A percentile compares a stretch with the other conserved stretches of the same genome.
Evolutionary conservation across 2,888 invertebrate genomes (phyloP).

Genomic region (Amphiduros pacificus): DNA sequence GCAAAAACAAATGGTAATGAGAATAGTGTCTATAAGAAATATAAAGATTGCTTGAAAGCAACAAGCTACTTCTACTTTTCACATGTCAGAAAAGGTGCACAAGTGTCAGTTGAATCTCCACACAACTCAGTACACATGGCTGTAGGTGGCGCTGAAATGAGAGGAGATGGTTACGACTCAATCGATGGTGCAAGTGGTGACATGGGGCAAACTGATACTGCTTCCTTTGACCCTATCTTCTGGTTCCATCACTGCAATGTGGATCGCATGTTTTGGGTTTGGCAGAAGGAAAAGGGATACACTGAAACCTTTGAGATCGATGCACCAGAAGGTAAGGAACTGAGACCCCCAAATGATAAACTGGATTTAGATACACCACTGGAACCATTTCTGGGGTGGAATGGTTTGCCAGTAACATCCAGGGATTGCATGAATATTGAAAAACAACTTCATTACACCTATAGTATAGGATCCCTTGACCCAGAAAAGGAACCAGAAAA

Average conservation of each 20-base stretch:
- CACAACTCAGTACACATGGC: not conserved
- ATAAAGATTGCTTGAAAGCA: not conserved
- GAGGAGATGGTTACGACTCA: not conserved
- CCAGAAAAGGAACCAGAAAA: not conserved
- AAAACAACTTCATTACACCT: not conserved
- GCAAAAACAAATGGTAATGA: not conserved
- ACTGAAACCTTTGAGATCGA: not conserved
- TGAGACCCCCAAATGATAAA: not conserved
- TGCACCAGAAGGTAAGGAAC: not conserved
- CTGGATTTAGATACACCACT: slow-evolving; percentile 1
- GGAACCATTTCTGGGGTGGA: not conserved
- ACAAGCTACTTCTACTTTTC: not conserved
- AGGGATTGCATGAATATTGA: slow-evolving; percentile 2
- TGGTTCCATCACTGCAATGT: slow-evolving; percentile 2
- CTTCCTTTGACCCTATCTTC: slow-evolving; percentile 1
- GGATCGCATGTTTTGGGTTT: slow-evolving; percentile 1
- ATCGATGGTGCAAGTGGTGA: not conserved
- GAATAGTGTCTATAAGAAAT: not conserved
- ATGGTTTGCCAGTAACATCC: not conserved
- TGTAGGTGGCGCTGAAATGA: not conserved
- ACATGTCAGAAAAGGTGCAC: not conserved
- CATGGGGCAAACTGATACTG: slow-evolving; percentile 4
- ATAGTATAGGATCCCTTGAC: not conserved
- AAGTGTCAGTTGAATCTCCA: not conserved
- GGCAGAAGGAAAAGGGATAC: not conserved